Evolutionary conservation across 2,797 vertebrate genomes (phyloP).

Genomic region (Alauda arvensis): DNA sequence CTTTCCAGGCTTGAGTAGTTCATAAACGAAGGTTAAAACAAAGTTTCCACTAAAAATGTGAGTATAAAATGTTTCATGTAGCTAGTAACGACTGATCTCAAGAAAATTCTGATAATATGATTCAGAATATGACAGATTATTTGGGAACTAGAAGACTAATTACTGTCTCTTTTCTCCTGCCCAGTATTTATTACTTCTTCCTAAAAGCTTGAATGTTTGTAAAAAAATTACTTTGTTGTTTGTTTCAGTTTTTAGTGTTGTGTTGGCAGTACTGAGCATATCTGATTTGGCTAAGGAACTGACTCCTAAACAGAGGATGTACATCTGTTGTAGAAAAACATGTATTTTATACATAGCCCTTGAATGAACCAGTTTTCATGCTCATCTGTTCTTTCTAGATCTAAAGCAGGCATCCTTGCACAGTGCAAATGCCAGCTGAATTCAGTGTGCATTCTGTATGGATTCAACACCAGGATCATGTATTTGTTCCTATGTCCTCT

Average conservation of each 20-base stretch:
- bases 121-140: not conserved
- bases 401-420: not conserved
- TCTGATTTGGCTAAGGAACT: not conserved
- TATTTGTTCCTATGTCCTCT: not conserved
- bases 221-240: not conserved
- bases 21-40: not conserved
- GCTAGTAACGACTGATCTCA: not conserved
- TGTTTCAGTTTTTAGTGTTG: not conserved
- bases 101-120: not conserved
- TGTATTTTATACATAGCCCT: slow-evolving; percentile 26
- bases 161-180: not conserved
- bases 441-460: not conserved
- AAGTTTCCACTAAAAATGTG: not conserved
- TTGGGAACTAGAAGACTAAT: not conserved
- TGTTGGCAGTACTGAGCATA: not conserved
- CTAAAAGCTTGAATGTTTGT: not conserved
- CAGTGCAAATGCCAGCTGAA: not conserved
- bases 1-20: not conserved
- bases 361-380: not conserved
- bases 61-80: not conserved
- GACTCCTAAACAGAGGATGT: not conserved
- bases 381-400: not conserved
- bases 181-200: not conserved
- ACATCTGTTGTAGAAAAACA: slow-evolving; percentile 9
- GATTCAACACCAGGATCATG: not conserved